A percentile compares a stretch with the other conserved stretches of the same genome.
Evolutionary conservation across 1,140 invertebrate species (phyloP).

Genomic region (Bathynomus jamesi): DNA sequence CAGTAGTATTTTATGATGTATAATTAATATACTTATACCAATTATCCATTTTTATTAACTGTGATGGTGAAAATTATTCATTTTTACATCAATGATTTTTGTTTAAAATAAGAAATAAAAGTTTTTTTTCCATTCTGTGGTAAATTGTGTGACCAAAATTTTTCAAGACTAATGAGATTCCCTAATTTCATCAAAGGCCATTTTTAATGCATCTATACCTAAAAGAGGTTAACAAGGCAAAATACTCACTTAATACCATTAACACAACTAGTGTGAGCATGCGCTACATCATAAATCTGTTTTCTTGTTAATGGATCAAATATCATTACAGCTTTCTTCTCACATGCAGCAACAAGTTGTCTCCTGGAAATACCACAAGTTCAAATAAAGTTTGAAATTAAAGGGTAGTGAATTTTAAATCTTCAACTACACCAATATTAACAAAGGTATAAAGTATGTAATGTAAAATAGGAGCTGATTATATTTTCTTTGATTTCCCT

Average conservation of each 20-base stretch:
- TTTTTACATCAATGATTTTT: not conserved
- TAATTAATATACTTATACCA: no score
- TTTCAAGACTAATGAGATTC: conserved; percentile 8
- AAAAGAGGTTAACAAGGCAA: not conserved
- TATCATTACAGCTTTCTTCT: conserved; percentile 76
- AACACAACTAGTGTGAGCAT: conserved; percentile 82
- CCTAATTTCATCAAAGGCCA: not conserved
- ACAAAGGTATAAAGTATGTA: no score
- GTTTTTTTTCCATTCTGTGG: not conserved
- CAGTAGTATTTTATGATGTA: no score
- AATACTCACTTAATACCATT: conserved; percentile 76
- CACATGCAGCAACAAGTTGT: conserved; percentile 77
- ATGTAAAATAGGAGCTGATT: no score
- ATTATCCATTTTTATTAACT: no score
- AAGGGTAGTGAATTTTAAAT: no score
- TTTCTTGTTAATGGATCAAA: conserved; percentile 77
- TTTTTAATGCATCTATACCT: not conserved
- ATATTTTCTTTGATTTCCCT: no score
- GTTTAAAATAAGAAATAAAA: not conserved
- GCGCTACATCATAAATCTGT: conserved; percentile 62
- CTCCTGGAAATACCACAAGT: conserved; percentile 64
- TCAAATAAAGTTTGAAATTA: no score
- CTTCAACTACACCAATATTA: no score
- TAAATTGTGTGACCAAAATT: not conserved
- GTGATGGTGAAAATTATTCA: not conserved